These are phyloP conservation scores for Nansenia antarctica DNA, from an alignment of 2,113 vertebrate species.

Conservation along the genomic window DNA sequence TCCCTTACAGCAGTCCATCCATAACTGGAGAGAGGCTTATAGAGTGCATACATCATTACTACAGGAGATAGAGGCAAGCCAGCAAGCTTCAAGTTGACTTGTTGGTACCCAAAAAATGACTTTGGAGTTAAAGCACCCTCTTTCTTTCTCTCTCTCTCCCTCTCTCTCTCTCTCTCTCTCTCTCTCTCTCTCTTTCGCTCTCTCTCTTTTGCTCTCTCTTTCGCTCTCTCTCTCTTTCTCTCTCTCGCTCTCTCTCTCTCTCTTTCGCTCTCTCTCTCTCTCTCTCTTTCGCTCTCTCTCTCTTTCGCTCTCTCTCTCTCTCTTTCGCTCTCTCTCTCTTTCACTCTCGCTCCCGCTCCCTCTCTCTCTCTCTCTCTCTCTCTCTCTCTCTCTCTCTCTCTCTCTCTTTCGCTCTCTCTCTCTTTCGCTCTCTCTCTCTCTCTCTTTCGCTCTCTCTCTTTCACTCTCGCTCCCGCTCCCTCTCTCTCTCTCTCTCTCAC, in stretches of 20 bases:
- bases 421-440: not conserved
- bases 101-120: not conserved
- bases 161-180: not conserved
- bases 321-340: too few species aligned
- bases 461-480: not conserved
- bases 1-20: slow-evolving; percentile 15
- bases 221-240: not conserved
- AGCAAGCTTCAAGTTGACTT: slow-evolving; percentile 13
- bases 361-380: not conserved
- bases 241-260: not conserved
- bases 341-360: not conserved
- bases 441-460: not conserved
- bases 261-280: not conserved
- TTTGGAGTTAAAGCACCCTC: not conserved
- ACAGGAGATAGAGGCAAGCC: not conserved
- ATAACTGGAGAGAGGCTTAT: slow-evolving; percentile 33
- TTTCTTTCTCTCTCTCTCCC: not conserved
- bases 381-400: not conserved
- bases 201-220: too few species aligned
- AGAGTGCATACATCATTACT: slow-evolving; percentile 7
- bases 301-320: not conserved
- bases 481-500: not conserved
- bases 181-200: too few species aligned
- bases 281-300: not conserved
- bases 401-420: not conserved